Conservation (phyloP, 2,797 vertebrate species). For the Gambelia wislizenii region DNA sequence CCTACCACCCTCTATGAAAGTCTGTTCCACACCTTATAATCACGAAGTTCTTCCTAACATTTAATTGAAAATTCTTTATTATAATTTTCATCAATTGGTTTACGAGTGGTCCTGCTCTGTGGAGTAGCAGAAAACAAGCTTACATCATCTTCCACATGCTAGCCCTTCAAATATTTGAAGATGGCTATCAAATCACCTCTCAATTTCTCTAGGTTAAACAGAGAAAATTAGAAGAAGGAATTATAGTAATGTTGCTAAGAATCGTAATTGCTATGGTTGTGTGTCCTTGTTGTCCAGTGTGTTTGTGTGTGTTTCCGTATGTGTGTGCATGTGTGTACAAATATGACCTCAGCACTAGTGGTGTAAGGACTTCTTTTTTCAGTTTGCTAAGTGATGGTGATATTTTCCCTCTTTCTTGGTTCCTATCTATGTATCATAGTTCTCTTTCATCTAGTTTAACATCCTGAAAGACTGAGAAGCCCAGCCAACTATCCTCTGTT, state of each 20-base stretch:
- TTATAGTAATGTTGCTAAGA: background rate
- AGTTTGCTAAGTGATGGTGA: conserved; percentile 8
- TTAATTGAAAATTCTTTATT: no score
- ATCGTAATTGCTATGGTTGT: background rate
- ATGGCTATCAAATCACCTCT: no score
- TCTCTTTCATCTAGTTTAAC: conserved; percentile 48
- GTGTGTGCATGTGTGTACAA: background rate
- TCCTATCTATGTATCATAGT: conserved; percentile 49
- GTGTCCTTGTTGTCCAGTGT: background rate
- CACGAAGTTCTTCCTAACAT: no score
- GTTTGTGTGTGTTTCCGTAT: no score
- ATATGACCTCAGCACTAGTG: background rate
- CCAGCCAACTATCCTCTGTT: conserved; percentile 58
- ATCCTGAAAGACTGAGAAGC: conserved; percentile 54
- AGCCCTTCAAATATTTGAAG: no score
- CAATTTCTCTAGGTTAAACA: no score
- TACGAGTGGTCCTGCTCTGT: no score
- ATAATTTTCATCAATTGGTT: no score
- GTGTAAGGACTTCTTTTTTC: background rate
- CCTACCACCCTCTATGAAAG: no score
- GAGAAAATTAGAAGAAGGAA: background rate
- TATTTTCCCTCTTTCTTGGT: conserved; percentile 45
- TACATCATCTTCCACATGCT: no score
- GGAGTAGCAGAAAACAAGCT: no score
- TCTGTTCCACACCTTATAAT: no score